Percentiles rank a stretch among this genome's conserved stretches.
These are phyloP conservation scores for Heterodera carotae DNA, from an alignment of 1,140 invertebrate genomes.

Conservation along the genomic window DNA sequence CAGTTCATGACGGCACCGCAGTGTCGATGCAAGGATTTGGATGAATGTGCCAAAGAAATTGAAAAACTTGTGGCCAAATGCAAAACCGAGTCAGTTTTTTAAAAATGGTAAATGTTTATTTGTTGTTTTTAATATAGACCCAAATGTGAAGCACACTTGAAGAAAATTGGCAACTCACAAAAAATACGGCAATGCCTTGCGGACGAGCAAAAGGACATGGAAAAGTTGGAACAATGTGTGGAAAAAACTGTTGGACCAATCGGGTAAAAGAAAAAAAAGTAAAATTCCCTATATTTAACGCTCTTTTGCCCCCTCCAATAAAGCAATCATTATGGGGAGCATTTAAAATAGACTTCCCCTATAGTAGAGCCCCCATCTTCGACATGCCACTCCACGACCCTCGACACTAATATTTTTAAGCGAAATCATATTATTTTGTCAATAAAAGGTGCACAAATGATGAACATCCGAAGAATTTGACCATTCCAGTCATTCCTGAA, in stretches of 20 bases:
- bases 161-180: conserved; percentile 51
- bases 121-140: conserved; percentile 32
- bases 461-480: conserved; percentile 51
- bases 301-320: too few species aligned
- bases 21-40: conserved; percentile 54
- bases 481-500: conserved; percentile 50
- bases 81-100: conserved; percentile 42
- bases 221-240: conserved; percentile 52
- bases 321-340: too few species aligned
- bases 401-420: conserved; percentile 30
- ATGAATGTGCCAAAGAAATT: conserved; percentile 46
- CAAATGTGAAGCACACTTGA: conserved; percentile 51
- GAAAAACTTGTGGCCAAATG: conserved; percentile 44
- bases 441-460: conserved; percentile 51
- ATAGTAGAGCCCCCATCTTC: too few species aligned
- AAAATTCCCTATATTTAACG: too few species aligned
- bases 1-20: conserved; percentile 53
- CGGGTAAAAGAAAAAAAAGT: too few species aligned
- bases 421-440: conserved; percentile 10
- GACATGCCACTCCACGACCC: too few species aligned
- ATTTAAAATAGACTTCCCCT: too few species aligned
- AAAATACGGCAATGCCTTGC: conserved; percentile 53
- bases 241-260: conserved; percentile 54
- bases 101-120: conserved; percentile 12
- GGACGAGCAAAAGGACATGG: conserved; percentile 55